Conservation (phyloP, 2,888 invertebrate species). For the Chirona hameri region DNA sequence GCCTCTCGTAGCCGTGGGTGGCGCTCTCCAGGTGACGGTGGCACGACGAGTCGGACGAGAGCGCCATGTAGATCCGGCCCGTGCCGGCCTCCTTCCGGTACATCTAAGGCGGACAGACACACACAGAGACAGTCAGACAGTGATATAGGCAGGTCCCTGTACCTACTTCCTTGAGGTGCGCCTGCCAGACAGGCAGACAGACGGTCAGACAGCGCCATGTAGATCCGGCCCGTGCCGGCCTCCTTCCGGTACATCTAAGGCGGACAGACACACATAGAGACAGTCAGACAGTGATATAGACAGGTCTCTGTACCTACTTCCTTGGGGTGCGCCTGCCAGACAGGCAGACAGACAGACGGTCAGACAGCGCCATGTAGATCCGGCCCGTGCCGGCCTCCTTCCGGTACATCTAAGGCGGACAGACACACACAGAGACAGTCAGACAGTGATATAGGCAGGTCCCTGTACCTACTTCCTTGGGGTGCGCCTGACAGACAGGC, state of each 20-base stretch:
- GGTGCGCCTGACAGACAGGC: too few species aligned
- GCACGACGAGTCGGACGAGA: constrained; percentile 63
- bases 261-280: background rate
- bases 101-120: constrained; percentile 46
- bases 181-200: too few species aligned
- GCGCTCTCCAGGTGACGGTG: constrained; percentile 54
- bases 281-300: constrained; percentile 53
- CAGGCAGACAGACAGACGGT: background rate
- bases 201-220: constrained; percentile 54
- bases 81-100: constrained; percentile 52
- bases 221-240: constrained; percentile 53
- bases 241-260: constrained; percentile 53
- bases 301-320: constrained; percentile 54
- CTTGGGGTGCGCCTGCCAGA: background rate
- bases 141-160: too few species aligned
- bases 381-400: background rate
- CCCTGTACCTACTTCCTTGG: too few species aligned
- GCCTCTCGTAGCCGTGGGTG: constrained; percentile 57
- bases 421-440: background rate
- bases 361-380: too few species aligned
- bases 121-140: constrained; percentile 45
- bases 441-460: too few species aligned
- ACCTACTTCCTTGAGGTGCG: too few species aligned
- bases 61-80: constrained; percentile 56
- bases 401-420: too few species aligned